Conservation (phyloP, 2,888 invertebrate genomes). For the Idaea straminata region DNA sequence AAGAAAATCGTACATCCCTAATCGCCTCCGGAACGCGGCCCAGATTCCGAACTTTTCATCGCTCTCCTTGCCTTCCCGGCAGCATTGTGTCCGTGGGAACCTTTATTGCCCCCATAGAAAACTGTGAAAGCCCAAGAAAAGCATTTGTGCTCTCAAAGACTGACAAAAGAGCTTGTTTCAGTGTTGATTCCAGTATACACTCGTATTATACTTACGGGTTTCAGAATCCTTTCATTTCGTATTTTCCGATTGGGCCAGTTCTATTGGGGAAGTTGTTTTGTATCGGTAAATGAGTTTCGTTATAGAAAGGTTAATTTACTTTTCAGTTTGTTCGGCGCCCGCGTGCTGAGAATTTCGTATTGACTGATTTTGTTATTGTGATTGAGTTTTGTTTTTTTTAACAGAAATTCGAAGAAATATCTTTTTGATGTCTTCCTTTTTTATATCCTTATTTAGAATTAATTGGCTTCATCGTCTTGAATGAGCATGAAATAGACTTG, state of each 20-base stretch:
- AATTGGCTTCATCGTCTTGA: neutral
- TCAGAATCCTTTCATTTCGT: conserved; percentile 55
- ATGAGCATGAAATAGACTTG: neutral
- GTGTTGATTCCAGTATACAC: conserved; percentile 47
- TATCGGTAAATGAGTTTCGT: conserved; percentile 76
- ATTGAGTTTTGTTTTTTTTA: neutral
- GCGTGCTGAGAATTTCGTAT: neutral
- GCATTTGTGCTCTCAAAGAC: conserved; percentile 70
- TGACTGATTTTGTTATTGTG: conserved; percentile 3
- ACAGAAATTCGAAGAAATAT: neutral
- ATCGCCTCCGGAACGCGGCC: conserved; percentile 66
- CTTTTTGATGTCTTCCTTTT: neutral
- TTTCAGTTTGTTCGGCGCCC: conserved; percentile 50
- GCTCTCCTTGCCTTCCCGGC: conserved; percentile 68
- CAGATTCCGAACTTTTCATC: conserved; percentile 78
- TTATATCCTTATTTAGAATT: neutral
- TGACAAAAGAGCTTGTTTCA: conserved; percentile 62
- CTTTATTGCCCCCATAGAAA: conserved; percentile 79
- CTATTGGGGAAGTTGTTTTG: conserved; percentile 63
- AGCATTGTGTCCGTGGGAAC: conserved; percentile 77
- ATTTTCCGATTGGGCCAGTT: conserved; percentile 66
- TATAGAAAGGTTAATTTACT: conserved; percentile 69
- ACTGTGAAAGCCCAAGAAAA: conserved; percentile 77
- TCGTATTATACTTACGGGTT: conserved; percentile 16
- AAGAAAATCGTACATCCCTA: conserved; percentile 46